A percentile compares a stretch with the other conserved stretches of the same genome.
phyloP scores from a whole-genome alignment of 2,888 invertebrate genomes.

The Tetramorium bicarinatum region DNA sequence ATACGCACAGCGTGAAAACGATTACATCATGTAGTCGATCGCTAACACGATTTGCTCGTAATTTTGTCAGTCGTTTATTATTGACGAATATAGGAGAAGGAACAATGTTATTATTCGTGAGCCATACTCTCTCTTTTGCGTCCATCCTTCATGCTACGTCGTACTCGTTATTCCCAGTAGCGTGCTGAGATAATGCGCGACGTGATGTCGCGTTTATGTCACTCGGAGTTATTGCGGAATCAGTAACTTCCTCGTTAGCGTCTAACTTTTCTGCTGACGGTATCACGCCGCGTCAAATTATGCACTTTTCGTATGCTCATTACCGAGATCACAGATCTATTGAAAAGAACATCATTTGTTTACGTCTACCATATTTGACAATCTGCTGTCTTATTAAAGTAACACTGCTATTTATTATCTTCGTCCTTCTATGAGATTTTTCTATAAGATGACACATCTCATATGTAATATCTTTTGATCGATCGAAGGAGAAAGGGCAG shows the following conservation, averaged over 20 bases:
- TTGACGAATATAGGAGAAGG: background rate
- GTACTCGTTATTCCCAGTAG: conserved; percentile 40
- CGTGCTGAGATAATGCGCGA: conserved; percentile 40
- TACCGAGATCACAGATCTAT: background rate
- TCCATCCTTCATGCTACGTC: conserved; percentile 17
- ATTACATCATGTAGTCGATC: background rate
- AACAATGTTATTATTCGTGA: conserved; percentile 47
- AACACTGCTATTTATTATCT: background rate
- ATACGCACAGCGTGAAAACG: background rate
- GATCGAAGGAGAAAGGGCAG: background rate
- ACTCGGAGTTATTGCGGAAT: conserved; percentile 41
- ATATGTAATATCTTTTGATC: background rate
- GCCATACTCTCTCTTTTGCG: conserved; percentile 21
- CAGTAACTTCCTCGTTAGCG: conserved; percentile 38
- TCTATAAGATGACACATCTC: background rate
- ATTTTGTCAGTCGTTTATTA: conserved; percentile 46
- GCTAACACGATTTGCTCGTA: background rate
- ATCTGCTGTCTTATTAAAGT: background rate
- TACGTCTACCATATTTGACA: background rate
- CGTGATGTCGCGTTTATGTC: conserved; percentile 53
- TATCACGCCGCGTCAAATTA: conserved; percentile 37
- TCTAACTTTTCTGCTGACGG: conserved; percentile 13
- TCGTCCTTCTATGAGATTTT: background rate
- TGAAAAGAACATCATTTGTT: background rate
- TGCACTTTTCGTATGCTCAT: conserved; percentile 11